phyloP scores from a whole-genome alignment of 1,140 invertebrate genomes.

The Halesus radiatus region DNA sequence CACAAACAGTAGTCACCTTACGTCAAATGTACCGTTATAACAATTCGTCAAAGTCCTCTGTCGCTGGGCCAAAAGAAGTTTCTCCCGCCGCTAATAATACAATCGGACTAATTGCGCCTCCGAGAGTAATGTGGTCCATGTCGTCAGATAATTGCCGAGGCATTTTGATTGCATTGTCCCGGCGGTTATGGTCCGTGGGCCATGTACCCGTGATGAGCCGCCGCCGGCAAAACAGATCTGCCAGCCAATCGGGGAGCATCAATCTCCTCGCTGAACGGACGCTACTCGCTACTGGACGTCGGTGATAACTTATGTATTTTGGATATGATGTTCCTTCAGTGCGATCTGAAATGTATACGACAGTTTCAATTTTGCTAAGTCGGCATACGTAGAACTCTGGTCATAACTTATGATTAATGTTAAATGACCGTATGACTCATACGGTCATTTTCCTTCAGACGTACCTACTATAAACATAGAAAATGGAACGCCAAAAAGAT shows the following conservation, averaged over 20 bases:
- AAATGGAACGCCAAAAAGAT: no score
- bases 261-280: not conserved
- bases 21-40: not conserved
- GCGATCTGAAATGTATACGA: no score
- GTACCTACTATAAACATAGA: no score
- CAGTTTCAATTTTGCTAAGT: no score
- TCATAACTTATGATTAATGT: no score
- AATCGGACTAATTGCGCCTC: slow-evolving; percentile 30
- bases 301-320: no score
- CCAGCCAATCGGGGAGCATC: not conserved
- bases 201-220: slow-evolving; percentile 10
- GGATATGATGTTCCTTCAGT: no score
- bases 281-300: no score
- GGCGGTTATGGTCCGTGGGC: not conserved
- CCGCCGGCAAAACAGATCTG: not conserved
- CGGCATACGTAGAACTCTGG: no score
- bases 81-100: slow-evolving; percentile 14
- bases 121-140: slow-evolving; percentile 40
- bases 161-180: slow-evolving; percentile 38
- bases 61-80: not conserved
- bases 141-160: slow-evolving; percentile 42
- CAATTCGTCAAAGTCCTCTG: slow-evolving; percentile 4
- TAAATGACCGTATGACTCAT: no score
- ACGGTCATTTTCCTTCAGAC: no score
- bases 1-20: no score